phyloP scores from a whole-genome alignment of 1,140 invertebrate genomes.

The Scaptomyza montana region DNA sequence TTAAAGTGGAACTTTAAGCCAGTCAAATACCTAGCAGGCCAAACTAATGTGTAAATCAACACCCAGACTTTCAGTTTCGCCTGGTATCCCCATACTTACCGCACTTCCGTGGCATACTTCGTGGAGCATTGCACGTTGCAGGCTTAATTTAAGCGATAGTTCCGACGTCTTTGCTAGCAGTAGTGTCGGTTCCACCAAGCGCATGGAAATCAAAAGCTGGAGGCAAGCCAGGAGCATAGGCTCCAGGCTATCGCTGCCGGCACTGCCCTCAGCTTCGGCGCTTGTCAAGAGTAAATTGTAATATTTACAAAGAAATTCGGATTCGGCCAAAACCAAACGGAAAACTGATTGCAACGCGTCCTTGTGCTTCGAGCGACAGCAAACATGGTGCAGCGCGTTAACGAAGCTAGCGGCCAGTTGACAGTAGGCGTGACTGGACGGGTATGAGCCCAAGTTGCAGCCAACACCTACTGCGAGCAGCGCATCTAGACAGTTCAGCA shows the following conservation, averaged over 20 bases:
- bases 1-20: constrained; percentile 47
- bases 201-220: constrained; percentile 64
- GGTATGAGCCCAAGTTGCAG: constrained; percentile 4
- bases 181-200: constrained; percentile 67
- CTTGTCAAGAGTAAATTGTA: constrained; percentile 75
- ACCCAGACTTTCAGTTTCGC: not conserved
- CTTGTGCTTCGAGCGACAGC: constrained; percentile 76
- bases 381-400: constrained; percentile 72
- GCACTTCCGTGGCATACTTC: constrained; percentile 59
- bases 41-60: constrained; percentile 28
- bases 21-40: not conserved
- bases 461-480: constrained; percentile 30
- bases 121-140: constrained; percentile 59
- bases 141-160: constrained; percentile 54
- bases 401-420: constrained; percentile 72
- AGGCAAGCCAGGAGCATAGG: constrained; percentile 64
- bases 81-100: constrained; percentile 51
- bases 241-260: constrained; percentile 44
- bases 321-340: constrained; percentile 76
- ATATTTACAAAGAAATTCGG: constrained; percentile 80
- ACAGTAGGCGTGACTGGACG: constrained; percentile 51
- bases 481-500: constrained; percentile 63
- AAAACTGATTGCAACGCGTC: constrained; percentile 80
- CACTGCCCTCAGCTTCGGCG: constrained; percentile 34
- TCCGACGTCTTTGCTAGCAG: constrained; percentile 62